Evolutionary conservation across 2,888 invertebrate species (phyloP).

Genomic region (Blomia tropicalis): DNA sequence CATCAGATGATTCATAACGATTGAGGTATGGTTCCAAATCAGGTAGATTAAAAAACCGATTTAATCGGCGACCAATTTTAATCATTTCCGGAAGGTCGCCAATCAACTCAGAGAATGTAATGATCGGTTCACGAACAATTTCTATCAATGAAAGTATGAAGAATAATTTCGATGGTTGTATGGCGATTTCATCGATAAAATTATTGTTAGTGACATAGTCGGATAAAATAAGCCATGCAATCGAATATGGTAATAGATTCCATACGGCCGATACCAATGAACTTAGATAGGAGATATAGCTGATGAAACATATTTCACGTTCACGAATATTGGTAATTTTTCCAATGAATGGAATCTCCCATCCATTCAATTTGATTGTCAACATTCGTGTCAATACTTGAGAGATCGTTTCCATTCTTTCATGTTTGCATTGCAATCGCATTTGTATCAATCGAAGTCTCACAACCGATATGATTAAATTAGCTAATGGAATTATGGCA

Average conservation of each 20-base stretch:
- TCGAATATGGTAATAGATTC: conserved; percentile 38
- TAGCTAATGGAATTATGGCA: conserved; percentile 76
- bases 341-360: conserved; percentile 76
- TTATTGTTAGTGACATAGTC: conserved; percentile 64
- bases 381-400: conserved; percentile 82
- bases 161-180: conserved; percentile 57
- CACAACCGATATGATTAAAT: conserved; percentile 64
- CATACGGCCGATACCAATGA: conserved; percentile 50
- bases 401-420: conserved; percentile 78
- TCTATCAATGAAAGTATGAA: conserved; percentile 73
- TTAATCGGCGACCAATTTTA: conserved; percentile 70
- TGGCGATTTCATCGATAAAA: conserved; percentile 2
- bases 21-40: conserved; percentile 63
- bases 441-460: conserved; percentile 54
- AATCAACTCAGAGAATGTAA: conserved; percentile 89
- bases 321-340: conserved; percentile 70
- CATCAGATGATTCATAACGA: not conserved
- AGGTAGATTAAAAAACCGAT: conserved; percentile 77
- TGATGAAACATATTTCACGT: conserved; percentile 74
- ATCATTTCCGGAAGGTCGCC: conserved; percentile 59
- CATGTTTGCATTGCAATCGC: conserved; percentile 85
- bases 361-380: conserved; percentile 70
- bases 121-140: conserved; percentile 71
- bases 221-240: conserved; percentile 61
- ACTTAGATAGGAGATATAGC: conserved; percentile 70